phyloP scores from a whole-genome alignment of 92 coral and sea anemone genomes.

The Galaxea fascicularis region DNA sequence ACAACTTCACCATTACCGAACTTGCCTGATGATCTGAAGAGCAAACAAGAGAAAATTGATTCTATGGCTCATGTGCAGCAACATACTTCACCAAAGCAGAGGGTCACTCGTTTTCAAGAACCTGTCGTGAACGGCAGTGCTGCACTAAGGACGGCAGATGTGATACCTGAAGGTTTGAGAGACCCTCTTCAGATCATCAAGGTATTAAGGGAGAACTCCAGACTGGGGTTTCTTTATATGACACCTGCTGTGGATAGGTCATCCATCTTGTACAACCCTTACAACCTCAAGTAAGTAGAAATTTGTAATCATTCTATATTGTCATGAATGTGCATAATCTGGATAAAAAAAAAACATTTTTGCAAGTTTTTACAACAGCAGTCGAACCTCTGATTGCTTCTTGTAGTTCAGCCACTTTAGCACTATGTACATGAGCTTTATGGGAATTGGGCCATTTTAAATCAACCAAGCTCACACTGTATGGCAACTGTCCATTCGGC shows the following conservation, averaged over 20 bases:
- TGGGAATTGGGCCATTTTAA: too few relatives aligned
- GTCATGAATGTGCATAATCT: background rate
- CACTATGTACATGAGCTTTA: too few relatives aligned
- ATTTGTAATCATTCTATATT: background rate
- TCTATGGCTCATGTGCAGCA: slow-evolving; percentile 69
- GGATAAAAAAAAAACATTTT: too few relatives aligned
- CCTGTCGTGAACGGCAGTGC: slow-evolving; percentile 36
- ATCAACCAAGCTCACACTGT: too few relatives aligned
- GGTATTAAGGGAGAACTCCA: slow-evolving; percentile 81
- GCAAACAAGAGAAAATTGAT: slow-evolving; percentile 84
- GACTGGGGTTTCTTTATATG: slow-evolving; percentile 93
- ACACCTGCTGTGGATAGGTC: slow-evolving; percentile 97
- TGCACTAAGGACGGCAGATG: slow-evolving; percentile 42
- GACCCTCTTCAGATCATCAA: slow-evolving; percentile 88
- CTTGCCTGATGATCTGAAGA: slow-evolving; percentile 84
- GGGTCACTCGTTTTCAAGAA: slow-evolving; percentile 18
- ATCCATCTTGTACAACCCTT: slow-evolving; percentile 95
- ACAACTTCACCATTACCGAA: slow-evolving; percentile 90
- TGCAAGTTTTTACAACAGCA: too few relatives aligned
- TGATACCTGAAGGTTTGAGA: slow-evolving; percentile 60
- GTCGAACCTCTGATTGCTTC: too few relatives aligned
- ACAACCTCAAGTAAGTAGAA: slow-evolving; percentile 89
- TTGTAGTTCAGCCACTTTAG: too few relatives aligned
- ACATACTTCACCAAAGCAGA: slow-evolving; percentile 70
- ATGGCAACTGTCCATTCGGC: too few relatives aligned